These are phyloP conservation scores for Mesorhabditis spiculigera DNA, from an alignment of 2,888 invertebrate genomes.

Conservation along the genomic window DNA sequence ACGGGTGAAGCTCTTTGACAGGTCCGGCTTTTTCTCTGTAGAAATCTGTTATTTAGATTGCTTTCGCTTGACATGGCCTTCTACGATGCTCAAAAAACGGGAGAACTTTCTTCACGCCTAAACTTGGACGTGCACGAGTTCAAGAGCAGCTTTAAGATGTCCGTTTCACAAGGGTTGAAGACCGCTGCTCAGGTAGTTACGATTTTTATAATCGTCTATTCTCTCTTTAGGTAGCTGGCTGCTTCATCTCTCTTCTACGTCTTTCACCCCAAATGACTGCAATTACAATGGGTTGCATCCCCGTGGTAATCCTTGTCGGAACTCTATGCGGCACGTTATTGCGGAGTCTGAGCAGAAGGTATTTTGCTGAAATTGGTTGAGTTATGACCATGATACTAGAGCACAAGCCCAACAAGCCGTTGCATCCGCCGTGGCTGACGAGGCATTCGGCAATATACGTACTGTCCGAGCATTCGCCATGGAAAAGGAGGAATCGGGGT, in stretches of 20 bases:
- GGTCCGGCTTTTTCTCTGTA: slow-evolving; percentile 8
- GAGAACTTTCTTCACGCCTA: slow-evolving; percentile 85
- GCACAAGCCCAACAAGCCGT: slow-evolving; percentile 66
- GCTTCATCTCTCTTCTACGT: slow-evolving; percentile 74
- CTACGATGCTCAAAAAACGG: slow-evolving; percentile 59
- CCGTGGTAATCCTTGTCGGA: slow-evolving; percentile 80
- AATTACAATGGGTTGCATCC: slow-evolving; percentile 78
- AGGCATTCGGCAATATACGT: slow-evolving; percentile 85
- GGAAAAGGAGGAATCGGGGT: slow-evolving; percentile 78
- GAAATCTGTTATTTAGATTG: slow-evolving; percentile 64
- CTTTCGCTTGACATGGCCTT: background rate
- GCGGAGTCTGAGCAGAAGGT: slow-evolving; percentile 39
- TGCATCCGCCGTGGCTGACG: slow-evolving; percentile 83
- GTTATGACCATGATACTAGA: slow-evolving; percentile 11
- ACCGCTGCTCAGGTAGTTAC: slow-evolving; percentile 76
- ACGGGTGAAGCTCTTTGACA: slow-evolving; percentile 61
- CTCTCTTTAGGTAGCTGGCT: slow-evolving; percentile 67
- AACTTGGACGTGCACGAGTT: slow-evolving; percentile 93
- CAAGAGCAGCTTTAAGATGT: slow-evolving; percentile 90
- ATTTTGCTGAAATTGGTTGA: slow-evolving; percentile 2
- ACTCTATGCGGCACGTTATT: slow-evolving; percentile 77
- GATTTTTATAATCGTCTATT: slow-evolving; percentile 14
- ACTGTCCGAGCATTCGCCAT: slow-evolving; percentile 91
- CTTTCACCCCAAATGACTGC: slow-evolving; percentile 87
- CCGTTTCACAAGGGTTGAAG: slow-evolving; percentile 84